These are phyloP conservation scores for Parnassius orleans DNA, from an alignment of 2,888 invertebrate species.

Conservation along the genomic window DNA sequence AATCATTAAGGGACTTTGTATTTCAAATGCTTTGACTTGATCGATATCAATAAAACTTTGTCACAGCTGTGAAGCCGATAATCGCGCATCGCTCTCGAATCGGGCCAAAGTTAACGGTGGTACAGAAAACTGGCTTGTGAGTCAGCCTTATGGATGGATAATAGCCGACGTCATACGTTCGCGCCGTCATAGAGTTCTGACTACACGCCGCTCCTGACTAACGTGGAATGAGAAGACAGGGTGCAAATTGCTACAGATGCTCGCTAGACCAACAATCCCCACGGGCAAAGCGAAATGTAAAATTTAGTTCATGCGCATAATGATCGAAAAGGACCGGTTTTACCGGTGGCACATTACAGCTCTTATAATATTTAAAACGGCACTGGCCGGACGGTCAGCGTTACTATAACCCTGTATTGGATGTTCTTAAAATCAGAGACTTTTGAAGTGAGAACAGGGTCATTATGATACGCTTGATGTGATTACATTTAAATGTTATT, in stretches of 20 bases:
- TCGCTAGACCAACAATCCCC: background rate
- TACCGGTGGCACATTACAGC: conserved; percentile 11
- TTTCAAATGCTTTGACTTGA: too few relatives aligned
- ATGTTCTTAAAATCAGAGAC: conserved; percentile 3
- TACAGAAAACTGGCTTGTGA: conserved; percentile 68
- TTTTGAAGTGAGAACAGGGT: conserved; percentile 16
- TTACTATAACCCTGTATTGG: background rate
- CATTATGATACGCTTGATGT: conserved; percentile 11
- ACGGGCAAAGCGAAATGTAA: background rate
- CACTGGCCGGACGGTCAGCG: conserved; percentile 9
- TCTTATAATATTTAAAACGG: conserved; percentile 16
- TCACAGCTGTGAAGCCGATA: background rate
- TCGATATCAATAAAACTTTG: too few relatives aligned
- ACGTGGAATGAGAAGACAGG: conserved; percentile 32
- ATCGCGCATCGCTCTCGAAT: conserved; percentile 38
- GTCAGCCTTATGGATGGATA: conserved; percentile 48
- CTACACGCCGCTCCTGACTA: conserved; percentile 40
- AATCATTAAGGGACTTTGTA: too few relatives aligned
- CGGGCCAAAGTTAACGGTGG: conserved; percentile 56
- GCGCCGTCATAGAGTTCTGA: conserved; percentile 29
- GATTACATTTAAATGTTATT: background rate
- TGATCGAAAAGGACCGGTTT: conserved; percentile 20
- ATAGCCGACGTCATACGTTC: conserved; percentile 49
- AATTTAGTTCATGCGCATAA: conserved; percentile 10
- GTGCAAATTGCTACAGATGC: conserved; percentile 7